Base-by-base conservation (phyloP, 2,888 invertebrate species). In the Artemia sp. region DNA sequence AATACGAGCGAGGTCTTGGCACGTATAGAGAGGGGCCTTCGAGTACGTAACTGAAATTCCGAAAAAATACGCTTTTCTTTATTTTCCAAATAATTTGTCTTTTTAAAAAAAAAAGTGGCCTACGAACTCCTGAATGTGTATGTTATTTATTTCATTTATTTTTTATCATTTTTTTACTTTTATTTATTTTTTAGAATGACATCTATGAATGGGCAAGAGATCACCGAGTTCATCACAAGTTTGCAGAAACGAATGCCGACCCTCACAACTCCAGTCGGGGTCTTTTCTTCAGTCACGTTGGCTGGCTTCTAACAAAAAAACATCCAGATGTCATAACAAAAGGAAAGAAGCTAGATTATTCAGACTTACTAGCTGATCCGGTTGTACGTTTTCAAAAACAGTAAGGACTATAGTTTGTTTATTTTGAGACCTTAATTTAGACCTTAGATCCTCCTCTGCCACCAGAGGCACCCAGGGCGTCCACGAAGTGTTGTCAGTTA, bases 271-370 rank as follows among this genome's bases (percentile, higher is more conserved):
- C 86, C 6, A 83, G 83, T 70, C 82, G 90, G 9, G 92, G 92
- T 0, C 92, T 95, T 79, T 91, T 90, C 81, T 95, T 93, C 80
- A 83, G 93, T 0, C 94, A 95, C 77, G 85, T 92, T 53, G 94
- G 94, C 38, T 95, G 94, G 95, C 82, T 94, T 38, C 86, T 89
- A 86, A 85, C 87, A 84, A 84, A 85, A 74, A 93, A 94, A 77
- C 92, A 92, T 77, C 90, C 91, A 0, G 87, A 89, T 71, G 91
- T 94, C 1, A 80, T 87, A 68, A 80, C 80, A 38, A 86, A 88
- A 75, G 93, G 94, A 51, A 82, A 81, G 70, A 84, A 84, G 75
- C 80, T 93, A n/a, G 90, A 94, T 76, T 85, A 92, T 83, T 85
- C 83, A 52, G 94, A 95, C 77, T 82, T 94, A 38, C 73, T 80